Conservation (phyloP, 2,888 invertebrate species). For the Drosophila lacicola region DNA sequence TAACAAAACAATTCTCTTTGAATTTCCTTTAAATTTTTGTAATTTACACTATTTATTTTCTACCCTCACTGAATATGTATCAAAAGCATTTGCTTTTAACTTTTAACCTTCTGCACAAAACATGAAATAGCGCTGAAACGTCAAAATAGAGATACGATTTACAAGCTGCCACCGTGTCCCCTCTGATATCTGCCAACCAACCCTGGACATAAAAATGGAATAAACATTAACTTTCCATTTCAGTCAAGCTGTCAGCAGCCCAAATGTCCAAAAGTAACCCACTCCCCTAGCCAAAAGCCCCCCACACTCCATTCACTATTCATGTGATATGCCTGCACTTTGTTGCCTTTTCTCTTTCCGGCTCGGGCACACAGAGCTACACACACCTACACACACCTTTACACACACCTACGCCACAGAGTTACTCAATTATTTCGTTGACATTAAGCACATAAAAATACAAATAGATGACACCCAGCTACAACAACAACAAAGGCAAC, state of each 20-base stretch:
- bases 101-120: conserved; percentile 26
- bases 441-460: conserved; percentile 75
- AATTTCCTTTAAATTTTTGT: neutral
- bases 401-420: conserved; percentile 38
- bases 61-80: conserved; percentile 3
- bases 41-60: neutral
- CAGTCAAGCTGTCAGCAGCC: conserved; percentile 61
- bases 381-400: conserved; percentile 1
- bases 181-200: neutral
- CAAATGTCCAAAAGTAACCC: conserved; percentile 25
- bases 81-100: conserved; percentile 28
- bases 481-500: conserved; percentile 22
- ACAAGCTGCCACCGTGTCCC: neutral
- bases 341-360: conserved; percentile 42
- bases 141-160: conserved; percentile 29
- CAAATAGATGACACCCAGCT: conserved; percentile 71
- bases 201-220: conserved; percentile 24
- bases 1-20: neutral
- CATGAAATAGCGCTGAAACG: conserved; percentile 36
- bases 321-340: conserved; percentile 45
- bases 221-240: conserved; percentile 63
- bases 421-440: conserved; percentile 76
- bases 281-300: neutral
- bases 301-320: conserved; percentile 30
- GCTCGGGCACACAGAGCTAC: conserved; percentile 5